phyloP scores from a whole-genome alignment of 2,888 invertebrate species.

The Troides aeacus region DNA sequence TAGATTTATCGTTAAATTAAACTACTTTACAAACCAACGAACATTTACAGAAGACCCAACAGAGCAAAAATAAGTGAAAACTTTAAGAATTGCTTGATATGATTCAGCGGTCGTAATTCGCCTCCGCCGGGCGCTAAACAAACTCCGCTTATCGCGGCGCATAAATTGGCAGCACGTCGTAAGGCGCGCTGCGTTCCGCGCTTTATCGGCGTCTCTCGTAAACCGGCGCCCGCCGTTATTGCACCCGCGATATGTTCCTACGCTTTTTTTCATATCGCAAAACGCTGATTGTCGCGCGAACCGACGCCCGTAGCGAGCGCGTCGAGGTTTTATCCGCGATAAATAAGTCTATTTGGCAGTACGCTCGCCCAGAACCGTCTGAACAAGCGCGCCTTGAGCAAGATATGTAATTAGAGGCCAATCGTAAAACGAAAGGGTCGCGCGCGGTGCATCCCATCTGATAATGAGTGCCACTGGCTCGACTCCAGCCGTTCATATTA shows the following conservation, averaged over 20 bases:
- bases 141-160: constrained; percentile 76
- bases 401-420: constrained; percentile 75
- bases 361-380: constrained; percentile 58
- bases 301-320: constrained; percentile 50
- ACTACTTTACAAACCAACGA: too few species aligned
- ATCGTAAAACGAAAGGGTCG: constrained; percentile 80
- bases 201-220: constrained; percentile 76
- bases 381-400: constrained; percentile 77
- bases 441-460: constrained; percentile 73
- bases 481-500: constrained; percentile 76
- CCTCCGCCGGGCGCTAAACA: constrained; percentile 68
- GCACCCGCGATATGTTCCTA: constrained; percentile 65
- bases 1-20: too few species aligned
- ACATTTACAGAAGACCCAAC: neutral
- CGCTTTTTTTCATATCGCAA: constrained; percentile 69
- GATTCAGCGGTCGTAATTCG: constrained; percentile 63
- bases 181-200: constrained; percentile 68
- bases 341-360: constrained; percentile 75
- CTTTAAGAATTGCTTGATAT: constrained; percentile 44
- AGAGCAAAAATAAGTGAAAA: constrained; percentile 3
- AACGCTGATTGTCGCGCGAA: constrained; percentile 44
- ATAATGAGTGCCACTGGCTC: constrained; percentile 78
- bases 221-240: constrained; percentile 74
- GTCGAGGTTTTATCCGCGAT: constrained; percentile 62
- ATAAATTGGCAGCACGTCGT: constrained; percentile 80